Evolutionary conservation across 2,797 vertebrate genomes (phyloP).

Genomic region (Anisognathus igniventris): DNA sequence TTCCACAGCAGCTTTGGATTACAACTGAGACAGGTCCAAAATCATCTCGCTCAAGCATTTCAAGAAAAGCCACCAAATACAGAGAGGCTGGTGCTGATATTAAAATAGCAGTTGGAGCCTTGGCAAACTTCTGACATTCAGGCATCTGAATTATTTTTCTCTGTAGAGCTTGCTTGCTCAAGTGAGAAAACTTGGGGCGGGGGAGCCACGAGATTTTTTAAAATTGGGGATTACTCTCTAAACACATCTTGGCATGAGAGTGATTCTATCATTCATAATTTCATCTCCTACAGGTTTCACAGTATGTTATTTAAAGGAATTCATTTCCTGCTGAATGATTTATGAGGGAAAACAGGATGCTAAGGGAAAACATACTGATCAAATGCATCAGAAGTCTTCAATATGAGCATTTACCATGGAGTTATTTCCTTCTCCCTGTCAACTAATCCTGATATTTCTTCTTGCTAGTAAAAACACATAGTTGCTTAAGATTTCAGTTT

Average conservation of each 20-base stretch:
- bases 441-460: constrained; percentile 53
- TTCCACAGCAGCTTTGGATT: neutral
- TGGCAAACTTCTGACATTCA: neutral
- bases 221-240: neutral
- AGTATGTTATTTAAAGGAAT: constrained; percentile 28
- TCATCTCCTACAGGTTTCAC: constrained; percentile 37
- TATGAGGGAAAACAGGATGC: constrained; percentile 19
- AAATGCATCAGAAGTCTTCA: constrained; percentile 43
- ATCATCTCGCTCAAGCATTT: neutral
- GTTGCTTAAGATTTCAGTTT: constrained; percentile 73
- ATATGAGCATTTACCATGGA: constrained; percentile 38
- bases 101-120: neutral
- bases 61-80: neutral
- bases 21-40: neutral
- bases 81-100: neutral
- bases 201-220: neutral
- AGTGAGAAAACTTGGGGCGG: neutral
- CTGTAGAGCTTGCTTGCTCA: neutral
- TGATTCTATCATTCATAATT: constrained; percentile 15
- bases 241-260: constrained; percentile 27
- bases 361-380: constrained; percentile 30
- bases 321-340: constrained; percentile 23
- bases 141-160: neutral
- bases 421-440: constrained; percentile 40
- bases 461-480: constrained; percentile 42